Conservation (phyloP, 2,888 invertebrate species). For the Limnephilus lunatus region DNA sequence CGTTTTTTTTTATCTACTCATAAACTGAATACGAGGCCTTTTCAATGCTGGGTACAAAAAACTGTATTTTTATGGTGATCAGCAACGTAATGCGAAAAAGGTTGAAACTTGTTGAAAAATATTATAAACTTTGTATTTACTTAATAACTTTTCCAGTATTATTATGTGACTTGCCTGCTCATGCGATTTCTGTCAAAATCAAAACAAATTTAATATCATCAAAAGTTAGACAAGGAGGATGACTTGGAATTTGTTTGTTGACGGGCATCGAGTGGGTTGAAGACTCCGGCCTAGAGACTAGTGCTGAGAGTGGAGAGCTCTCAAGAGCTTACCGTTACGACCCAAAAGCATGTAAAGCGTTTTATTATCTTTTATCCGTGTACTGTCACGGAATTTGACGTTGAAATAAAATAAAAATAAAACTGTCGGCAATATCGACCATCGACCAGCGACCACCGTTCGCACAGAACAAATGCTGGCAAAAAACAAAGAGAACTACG, state of each 20-base stretch:
- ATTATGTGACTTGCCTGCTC: not conserved
- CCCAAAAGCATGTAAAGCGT: not conserved
- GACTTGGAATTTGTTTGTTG: not conserved
- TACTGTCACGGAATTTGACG: slow-evolving; percentile 8
- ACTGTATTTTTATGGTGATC: not conserved
- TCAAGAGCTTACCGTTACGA: not conserved
- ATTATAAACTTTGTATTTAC: not conserved
- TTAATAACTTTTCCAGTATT: not conserved
- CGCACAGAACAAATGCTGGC: slow-evolving; percentile 7
- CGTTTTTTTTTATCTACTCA: too few species aligned
- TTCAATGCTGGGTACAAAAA: too few species aligned
- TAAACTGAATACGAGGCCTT: too few species aligned
- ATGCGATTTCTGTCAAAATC: not conserved
- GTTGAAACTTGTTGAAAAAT: not conserved
- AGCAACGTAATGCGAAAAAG: not conserved
- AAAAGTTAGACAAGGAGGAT: not conserved
- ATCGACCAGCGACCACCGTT: not conserved
- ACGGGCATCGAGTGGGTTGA: not conserved
- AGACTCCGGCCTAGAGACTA: not conserved
- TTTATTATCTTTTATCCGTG: not conserved
- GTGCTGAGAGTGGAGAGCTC: not conserved
- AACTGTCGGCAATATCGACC: not conserved
- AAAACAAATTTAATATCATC: not conserved
- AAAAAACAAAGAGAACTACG: not conserved
- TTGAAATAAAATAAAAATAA: not conserved